phyloP scores from a whole-genome alignment of 35 echinoderm and acorn worm genomes.

The Heliocidaris tuberculata region DNA sequence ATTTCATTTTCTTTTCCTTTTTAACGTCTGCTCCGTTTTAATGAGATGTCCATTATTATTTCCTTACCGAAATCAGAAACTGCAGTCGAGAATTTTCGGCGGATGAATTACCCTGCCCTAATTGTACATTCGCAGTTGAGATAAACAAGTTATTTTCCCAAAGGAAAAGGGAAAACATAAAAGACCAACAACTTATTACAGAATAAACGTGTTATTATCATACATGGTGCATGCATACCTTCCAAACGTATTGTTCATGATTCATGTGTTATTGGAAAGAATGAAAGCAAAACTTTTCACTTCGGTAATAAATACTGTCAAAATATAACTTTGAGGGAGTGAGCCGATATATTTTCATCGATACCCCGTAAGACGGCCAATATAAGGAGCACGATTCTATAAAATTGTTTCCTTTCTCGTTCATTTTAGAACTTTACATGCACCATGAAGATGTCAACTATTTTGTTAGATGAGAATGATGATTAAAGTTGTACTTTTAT shows the following conservation, averaged over 20 bases:
- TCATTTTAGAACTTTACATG: too few relatives aligned
- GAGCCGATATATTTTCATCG: too few relatives aligned
- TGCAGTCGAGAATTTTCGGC: background rate
- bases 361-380: too few relatives aligned
- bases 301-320: too few relatives aligned
- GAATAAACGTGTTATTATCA: background rate
- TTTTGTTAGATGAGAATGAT: too few relatives aligned
- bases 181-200: background rate
- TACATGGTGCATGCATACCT: background rate
- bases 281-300: too few relatives aligned
- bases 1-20: background rate
- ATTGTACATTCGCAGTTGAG: conserved; percentile 6
- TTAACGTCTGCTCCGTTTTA: background rate
- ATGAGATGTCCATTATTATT: background rate
- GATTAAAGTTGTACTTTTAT: too few relatives aligned
- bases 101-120: conserved; percentile 9
- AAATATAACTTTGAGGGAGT: too few relatives aligned
- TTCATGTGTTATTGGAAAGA: too few relatives aligned
- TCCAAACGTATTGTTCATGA: background rate
- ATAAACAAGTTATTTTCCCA: conserved; percentile 31
- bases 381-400: too few relatives aligned
- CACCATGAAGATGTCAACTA: too few relatives aligned
- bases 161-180: background rate
- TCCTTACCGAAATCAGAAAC: background rate
- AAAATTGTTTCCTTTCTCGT: too few relatives aligned